phyloP scores from a whole-genome alignment of 2,888 invertebrate genomes.

The Drosophila kambysellisi region DNA sequence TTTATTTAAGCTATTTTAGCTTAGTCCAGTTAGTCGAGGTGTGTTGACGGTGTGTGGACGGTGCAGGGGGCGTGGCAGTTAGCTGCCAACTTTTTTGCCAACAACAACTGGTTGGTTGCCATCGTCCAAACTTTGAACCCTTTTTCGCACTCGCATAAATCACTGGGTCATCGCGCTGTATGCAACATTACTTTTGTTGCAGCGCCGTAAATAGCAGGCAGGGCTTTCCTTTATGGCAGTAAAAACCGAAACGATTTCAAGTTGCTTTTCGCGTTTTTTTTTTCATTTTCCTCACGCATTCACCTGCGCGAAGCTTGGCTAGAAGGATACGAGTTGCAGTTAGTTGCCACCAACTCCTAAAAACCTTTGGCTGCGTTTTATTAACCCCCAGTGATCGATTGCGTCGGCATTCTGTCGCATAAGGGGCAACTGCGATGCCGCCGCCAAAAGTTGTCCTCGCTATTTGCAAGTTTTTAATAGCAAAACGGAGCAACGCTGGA shows the following conservation, averaged over 20 bases:
- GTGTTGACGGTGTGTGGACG: constrained; percentile 19
- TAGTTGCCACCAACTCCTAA: constrained; percentile 30
- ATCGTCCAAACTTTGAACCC: constrained; percentile 52
- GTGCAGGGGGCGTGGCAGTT: constrained; percentile 31
- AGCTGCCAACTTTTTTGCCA: neutral
- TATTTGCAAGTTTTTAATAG: constrained; percentile 44
- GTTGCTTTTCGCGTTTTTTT: constrained; percentile 30
- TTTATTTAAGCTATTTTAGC: constrained; percentile 43
- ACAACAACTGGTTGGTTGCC: constrained; percentile 9
- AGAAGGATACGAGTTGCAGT: constrained; percentile 29
- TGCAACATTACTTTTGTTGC: constrained; percentile 65
- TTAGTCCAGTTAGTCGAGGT: constrained; percentile 28
- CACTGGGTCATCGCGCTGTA: constrained; percentile 48
- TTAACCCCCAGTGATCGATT: constrained; percentile 68
- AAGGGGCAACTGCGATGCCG: neutral
- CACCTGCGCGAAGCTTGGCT: constrained; percentile 32
- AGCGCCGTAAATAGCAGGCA: constrained; percentile 48
- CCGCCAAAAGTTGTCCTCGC: constrained; percentile 34
- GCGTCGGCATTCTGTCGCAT: constrained; percentile 52
- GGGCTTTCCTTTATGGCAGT: constrained; percentile 60
- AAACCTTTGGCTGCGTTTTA: constrained; percentile 55
- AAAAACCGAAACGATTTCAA: constrained; percentile 62
- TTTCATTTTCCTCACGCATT: constrained; percentile 37
- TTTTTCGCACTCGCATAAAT: constrained; percentile 64
- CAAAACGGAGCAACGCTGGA: constrained; percentile 1